phyloP scores from a whole-genome alignment of 2,797 vertebrate species.

The Eulemur albifrons region DNA sequence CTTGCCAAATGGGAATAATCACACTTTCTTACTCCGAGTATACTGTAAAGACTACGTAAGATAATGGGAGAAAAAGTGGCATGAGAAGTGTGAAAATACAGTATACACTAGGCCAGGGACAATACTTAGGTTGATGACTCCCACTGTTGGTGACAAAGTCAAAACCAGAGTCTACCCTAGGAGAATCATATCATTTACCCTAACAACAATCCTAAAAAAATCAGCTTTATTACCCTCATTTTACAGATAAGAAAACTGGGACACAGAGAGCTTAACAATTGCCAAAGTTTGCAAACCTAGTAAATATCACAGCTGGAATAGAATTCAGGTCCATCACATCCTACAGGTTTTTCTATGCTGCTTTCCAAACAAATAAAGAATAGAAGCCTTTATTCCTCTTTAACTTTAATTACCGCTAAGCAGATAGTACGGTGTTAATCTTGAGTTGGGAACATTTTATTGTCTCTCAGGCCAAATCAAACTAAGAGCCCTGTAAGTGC shows the following conservation, averaged over 20 bases:
- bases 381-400: slow-evolving; percentile 8
- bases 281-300: not conserved
- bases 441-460: not conserved
- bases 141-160: not conserved
- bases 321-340: not conserved
- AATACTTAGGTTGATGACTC: not conserved
- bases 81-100: not conserved
- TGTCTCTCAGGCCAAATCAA: not conserved
- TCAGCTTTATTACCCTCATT: not conserved
- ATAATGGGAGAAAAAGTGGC: not conserved
- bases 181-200: not conserved
- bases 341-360: not conserved
- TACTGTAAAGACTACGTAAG: not conserved
- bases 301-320: not conserved
- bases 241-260: slow-evolving; percentile 17
- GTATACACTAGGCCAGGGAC: not conserved
- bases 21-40: not conserved
- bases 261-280: not conserved
- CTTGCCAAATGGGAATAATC: not conserved
- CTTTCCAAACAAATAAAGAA: not conserved
- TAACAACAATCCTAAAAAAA: not conserved
- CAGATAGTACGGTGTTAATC: not conserved
- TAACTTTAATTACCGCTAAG: not conserved
- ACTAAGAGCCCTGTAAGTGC: not conserved
- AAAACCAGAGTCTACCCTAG: not conserved